Conservation (phyloP, 2,113 vertebrate genomes). For the Gobio gobio region DNA sequence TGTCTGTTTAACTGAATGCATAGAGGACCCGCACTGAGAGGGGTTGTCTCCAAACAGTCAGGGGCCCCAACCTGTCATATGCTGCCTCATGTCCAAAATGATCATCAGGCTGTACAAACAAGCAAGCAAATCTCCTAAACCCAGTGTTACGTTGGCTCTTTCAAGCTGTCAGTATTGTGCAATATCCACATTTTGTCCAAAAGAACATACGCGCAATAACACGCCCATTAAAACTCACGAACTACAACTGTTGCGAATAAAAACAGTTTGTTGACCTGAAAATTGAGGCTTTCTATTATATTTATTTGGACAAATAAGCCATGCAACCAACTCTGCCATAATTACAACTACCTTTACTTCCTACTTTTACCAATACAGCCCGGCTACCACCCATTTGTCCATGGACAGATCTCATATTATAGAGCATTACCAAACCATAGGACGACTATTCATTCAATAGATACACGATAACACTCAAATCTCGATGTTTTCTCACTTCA, state of each 20-base stretch:
- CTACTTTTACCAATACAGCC: slow-evolving; percentile 68
- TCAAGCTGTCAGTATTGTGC: slow-evolving; percentile 31
- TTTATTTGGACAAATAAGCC: slow-evolving; percentile 1
- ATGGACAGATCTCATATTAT: slow-evolving; percentile 55
- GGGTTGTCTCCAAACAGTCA: slow-evolving; percentile 29
- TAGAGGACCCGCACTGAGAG: slow-evolving; percentile 1
- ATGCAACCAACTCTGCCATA: slow-evolving; percentile 60
- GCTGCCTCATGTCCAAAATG: slow-evolving; percentile 28
- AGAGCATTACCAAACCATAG: slow-evolving; percentile 27
- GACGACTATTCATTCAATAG: slow-evolving; percentile 25
- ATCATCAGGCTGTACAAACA: not conserved
- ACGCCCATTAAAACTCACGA: not conserved
- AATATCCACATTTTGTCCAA: slow-evolving; percentile 19
- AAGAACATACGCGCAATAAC: not conserved
- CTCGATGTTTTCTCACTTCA: slow-evolving; percentile 33
- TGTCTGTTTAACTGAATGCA: not conserved
- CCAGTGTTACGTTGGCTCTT: not conserved
- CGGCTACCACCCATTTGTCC: slow-evolving; percentile 77
- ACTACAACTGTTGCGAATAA: not conserved
- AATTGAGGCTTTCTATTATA: not conserved
- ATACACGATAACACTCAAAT: slow-evolving; percentile 19
- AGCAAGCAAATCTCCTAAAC: not conserved
- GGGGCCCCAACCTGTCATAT: slow-evolving; percentile 43
- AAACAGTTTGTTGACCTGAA: not conserved
- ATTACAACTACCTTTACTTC: slow-evolving; percentile 72